Evolutionary conservation across 2,888 invertebrate species (phyloP), one percentile per base, ranked within the genome.

Genomic region (Tyria jacobaeae): DNA sequence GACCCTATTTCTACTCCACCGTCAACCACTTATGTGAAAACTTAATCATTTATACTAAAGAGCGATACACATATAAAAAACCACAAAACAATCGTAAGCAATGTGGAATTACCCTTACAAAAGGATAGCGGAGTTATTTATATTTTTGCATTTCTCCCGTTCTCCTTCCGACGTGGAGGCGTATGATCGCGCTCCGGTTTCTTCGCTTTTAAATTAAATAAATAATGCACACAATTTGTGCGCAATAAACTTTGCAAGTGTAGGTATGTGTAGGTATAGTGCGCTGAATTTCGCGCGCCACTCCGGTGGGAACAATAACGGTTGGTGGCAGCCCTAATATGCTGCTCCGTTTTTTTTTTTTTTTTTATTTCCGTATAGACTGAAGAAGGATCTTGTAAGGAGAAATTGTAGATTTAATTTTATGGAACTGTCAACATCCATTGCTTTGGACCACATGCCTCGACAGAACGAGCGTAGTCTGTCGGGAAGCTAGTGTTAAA

Each of bases 171-270:
- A 50, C 64, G 65, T 58, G 57, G 79, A 80, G 83, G 83, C 84
- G 83, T 85, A 89, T 89, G 88, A 89, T 87, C 84, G 88, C 84
- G 86, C 86, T 82, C 80, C 86, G 88, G 89, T 89, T 90, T 92
- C 92, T 92, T 91, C 90, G 89, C 92, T 91, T 92, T 91, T 92
- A 92, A 92, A 92, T 92, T 92, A 92, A 92, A 92, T 92, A 92
- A 92, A 92, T 92, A 91, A 92, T 92, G 87, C 92, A 92, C 80
- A 92, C 91, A 92, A 92, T 92, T 92, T 92, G 91, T 89, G 91
- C 88, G 90, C 90, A 91, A 90, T 92, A 92, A 92, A 92, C 86
- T 89, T 86, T 85, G 85, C 66, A 82, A 89, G 87, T 88, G 89
- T 85, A 88, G 85, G 87, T 87, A 83, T 84, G 82, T 84, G 82